Evolutionary conservation across 2,888 invertebrate species (phyloP), one percentile per base, ranked within the genome.

Genomic region (Cryptocheilus praepositus): DNA sequence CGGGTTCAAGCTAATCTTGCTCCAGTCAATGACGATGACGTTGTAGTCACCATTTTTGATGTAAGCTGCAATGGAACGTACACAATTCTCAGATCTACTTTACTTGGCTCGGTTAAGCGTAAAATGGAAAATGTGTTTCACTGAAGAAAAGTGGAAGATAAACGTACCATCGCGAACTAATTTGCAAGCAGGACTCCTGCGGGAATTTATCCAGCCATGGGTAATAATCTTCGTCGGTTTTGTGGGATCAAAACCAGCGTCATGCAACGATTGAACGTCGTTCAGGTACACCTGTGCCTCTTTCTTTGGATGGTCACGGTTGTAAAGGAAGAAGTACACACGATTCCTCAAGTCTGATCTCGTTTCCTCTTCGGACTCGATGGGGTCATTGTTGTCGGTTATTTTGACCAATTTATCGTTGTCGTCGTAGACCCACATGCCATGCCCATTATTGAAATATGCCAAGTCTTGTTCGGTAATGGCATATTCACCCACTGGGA

Each of bases 1-100:
- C 0, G 71, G 61, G 7, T 52, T 63, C 0, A 61, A 11, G 0
- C 82, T 58, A 19, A 83, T 80, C 16, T 54, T 65, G 19, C 81
- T 74, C 86, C 87, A 87, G 54, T 87, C 86, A 15, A 86, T 71
- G 11, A 84, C 74, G 49, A 87, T 83, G 5, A 86, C 74, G 60
- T 87, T 87, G 70, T 80, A 84, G 54, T 86, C 81, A 0, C 71
- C 81, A 0, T 76, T 54, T 19, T 66, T 18, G 15, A 86, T 57
- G 36, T 79, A 86, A 13, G 83, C 87, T 87, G 61, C 0, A 61
- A 28, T 16, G 16, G 11, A 25, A 19, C 11, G 11, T 21, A 15
- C 54, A n/a, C 2, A 13, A 54, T 16, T n/a, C 1, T 25, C 8
- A 28, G 28, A 36, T 5, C 16, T n/a, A 18, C 5, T 22, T 28